Percentiles rank a stretch among this genome's conserved stretches.
Conservation (phyloP, 2,888 invertebrate species). For the Physocephala rufipes region DNA sequence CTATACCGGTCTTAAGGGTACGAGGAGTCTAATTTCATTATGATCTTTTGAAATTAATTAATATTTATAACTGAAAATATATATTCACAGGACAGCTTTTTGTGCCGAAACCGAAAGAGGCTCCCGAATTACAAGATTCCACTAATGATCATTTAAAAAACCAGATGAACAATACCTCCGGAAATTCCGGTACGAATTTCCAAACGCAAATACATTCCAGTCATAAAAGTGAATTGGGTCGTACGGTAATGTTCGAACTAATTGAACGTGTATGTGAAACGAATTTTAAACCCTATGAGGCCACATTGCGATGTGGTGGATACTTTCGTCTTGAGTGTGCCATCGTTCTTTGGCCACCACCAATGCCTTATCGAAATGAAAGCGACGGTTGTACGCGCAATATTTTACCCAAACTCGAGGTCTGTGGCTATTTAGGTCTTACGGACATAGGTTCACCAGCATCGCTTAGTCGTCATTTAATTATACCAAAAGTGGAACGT, state of each 20-base stretch:
- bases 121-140: slow-evolving; percentile 60
- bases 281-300: slow-evolving; percentile 79
- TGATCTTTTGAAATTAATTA: background rate
- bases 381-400: slow-evolving; percentile 39
- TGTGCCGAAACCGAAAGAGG: slow-evolving; percentile 53
- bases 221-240: slow-evolving; percentile 61
- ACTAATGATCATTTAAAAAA: slow-evolving; percentile 9
- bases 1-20: slow-evolving; percentile 75
- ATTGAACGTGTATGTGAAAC: slow-evolving; percentile 77
- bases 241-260: slow-evolving; percentile 63
- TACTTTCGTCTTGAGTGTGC: slow-evolving; percentile 73
- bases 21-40: slow-evolving; percentile 57
- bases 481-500: slow-evolving; percentile 77
- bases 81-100: slow-evolving; percentile 53
- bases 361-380: slow-evolving; percentile 65
- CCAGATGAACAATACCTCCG: slow-evolving; percentile 16
- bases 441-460: slow-evolving; percentile 91
- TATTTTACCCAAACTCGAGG: slow-evolving; percentile 78
- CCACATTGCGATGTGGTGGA: slow-evolving; percentile 75
- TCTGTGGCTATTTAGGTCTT: slow-evolving; percentile 89
- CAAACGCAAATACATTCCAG: slow-evolving; percentile 42
- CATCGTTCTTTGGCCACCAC: slow-evolving; percentile 78
- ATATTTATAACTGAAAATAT: background rate
- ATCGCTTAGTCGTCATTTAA: slow-evolving; percentile 87
- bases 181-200: background rate